A percentile compares a stretch with the other conserved stretches of the same genome.
These are phyloP conservation scores for Ceyx melanurus DNA, from an alignment of 2,113 vertebrate genomes.

Conservation along the genomic window DNA sequence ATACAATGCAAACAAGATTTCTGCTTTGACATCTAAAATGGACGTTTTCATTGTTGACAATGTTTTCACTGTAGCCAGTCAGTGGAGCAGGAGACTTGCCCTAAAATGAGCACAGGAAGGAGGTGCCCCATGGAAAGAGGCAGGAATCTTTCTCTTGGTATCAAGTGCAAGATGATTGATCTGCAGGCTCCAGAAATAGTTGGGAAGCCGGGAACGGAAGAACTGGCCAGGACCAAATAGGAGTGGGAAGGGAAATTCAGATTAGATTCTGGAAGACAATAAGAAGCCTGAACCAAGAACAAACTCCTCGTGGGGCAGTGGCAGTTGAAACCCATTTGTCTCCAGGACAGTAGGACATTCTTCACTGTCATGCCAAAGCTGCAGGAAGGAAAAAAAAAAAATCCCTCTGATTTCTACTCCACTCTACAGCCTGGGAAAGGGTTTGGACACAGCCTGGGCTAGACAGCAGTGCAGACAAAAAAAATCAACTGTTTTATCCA, in stretches of 20 bases:
- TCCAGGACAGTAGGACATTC: not conserved
- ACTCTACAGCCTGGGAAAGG: not conserved
- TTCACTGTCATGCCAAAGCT: not conserved
- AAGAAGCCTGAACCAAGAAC: slow-evolving; percentile 28
- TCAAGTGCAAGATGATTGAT: slow-evolving; percentile 39
- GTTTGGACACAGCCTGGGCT: not conserved
- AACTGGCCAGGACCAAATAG: not conserved
- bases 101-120: not conserved
- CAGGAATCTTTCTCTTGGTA: slow-evolving; percentile 16
- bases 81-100: not conserved
- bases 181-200: slow-evolving; percentile 44
- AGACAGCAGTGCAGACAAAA: slow-evolving; percentile 17
- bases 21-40: not conserved
- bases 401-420: not conserved
- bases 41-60: rapidly evolving
- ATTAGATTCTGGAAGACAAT: slow-evolving; percentile 63
- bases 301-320: not conserved
- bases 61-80: not conserved
- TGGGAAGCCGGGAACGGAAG: slow-evolving; percentile 51
- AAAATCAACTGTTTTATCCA: not conserved
- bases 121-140: not conserved
- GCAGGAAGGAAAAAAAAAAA: not conserved
- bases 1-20: rapidly evolving
- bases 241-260: slow-evolving; percentile 55
- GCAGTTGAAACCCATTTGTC: slow-evolving; percentile 30